These are phyloP conservation scores for Semicossyphus pulcher DNA, from an alignment of 2,113 vertebrate genomes.

Conservation along the genomic window DNA sequence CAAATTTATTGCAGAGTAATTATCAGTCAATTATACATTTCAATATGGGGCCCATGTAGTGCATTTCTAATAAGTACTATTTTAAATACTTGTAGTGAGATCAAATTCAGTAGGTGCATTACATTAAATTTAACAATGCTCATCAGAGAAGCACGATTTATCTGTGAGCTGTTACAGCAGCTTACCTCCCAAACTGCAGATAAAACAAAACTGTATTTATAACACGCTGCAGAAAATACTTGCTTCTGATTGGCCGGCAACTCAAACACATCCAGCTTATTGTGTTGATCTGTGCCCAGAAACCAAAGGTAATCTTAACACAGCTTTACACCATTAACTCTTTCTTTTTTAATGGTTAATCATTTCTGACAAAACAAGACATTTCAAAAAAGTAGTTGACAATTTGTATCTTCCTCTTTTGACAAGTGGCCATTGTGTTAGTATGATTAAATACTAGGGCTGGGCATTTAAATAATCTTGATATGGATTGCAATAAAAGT, in stretches of 20 bases:
- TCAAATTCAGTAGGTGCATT: conserved; percentile 21
- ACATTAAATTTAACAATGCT: conserved; percentile 11
- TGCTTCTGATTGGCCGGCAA: background rate
- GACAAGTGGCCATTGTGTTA: no score
- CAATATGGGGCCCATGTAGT: background rate
- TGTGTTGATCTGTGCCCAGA: background rate
- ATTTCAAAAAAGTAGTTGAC: background rate
- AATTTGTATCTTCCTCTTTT: conserved; percentile 2
- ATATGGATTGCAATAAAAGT: no score
- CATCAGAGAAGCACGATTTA: conserved; percentile 29
- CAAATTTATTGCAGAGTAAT: conserved; percentile 12
- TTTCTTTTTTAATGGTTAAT: background rate
- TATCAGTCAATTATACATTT: conserved; percentile 26
- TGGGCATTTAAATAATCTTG: no score
- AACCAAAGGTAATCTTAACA: conserved; percentile 8
- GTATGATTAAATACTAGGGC: no score
- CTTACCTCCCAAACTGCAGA: conserved; percentile 17
- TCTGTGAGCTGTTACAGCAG: conserved; percentile 35
- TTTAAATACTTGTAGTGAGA: conserved; percentile 3
- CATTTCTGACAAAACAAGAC: conserved; percentile 17
- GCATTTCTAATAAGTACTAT: conserved; percentile 13
- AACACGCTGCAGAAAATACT: background rate
- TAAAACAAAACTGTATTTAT: conserved; percentile 3
- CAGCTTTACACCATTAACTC: no score
- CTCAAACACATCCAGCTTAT: conserved; percentile 7